phyloP scores from a whole-genome alignment of 2,888 invertebrate species.

The Stenodema calcarata region DNA sequence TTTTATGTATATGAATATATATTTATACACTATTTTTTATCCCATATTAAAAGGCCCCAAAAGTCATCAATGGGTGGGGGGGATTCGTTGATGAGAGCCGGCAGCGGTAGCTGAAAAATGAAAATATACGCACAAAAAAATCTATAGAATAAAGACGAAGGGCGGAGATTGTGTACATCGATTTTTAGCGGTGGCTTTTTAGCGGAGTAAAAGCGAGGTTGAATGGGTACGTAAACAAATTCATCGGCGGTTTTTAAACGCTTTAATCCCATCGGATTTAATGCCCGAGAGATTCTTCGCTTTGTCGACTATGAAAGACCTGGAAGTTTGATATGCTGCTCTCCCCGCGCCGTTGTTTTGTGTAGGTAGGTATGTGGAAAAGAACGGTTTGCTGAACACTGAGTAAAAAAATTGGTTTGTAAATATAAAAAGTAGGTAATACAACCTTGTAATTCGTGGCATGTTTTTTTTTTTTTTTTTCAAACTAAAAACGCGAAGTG shows the following conservation, averaged over 20 bases:
- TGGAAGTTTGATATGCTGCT: no score
- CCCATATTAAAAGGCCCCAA: neutral
- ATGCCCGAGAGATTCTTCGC: no score
- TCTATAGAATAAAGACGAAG: neutral
- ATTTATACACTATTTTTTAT: no score
- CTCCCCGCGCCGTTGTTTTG: no score
- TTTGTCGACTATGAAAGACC: no score
- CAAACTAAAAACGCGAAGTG: no score
- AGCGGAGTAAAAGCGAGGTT: neutral
- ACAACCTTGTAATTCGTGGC: no score
- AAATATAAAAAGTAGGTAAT: no score
- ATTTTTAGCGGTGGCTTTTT: neutral
- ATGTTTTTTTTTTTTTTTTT: no score
- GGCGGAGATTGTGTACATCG: neutral
- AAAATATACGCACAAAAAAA: neutral
- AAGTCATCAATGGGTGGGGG: neutral
- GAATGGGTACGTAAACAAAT: neutral
- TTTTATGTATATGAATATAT: neutral
- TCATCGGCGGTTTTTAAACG: neutral
- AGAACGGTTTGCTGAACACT: no score
- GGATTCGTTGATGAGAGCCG: neutral
- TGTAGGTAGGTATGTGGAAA: no score
- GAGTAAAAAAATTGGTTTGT: no score
- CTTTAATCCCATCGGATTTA: neutral
- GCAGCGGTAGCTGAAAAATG: neutral